These are phyloP conservation scores for Micromesistius poutassou DNA, from an alignment of 2,797 vertebrate genomes.

Conservation along the genomic window DNA sequence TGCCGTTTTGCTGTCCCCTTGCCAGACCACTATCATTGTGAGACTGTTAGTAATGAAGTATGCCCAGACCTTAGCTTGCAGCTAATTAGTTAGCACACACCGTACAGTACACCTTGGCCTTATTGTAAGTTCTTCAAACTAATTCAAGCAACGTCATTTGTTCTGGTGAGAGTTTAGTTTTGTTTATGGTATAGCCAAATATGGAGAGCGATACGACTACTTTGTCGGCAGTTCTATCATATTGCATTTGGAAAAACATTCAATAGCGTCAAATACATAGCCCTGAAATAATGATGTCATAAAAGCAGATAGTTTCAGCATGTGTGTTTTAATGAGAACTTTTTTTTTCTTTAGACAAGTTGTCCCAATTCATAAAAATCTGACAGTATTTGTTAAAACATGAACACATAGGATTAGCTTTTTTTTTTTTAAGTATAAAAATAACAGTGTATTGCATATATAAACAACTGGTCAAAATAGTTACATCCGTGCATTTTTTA, in stretches of 20 bases:
- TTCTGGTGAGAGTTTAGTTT: background rate
- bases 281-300: constrained; percentile 5
- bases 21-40: background rate
- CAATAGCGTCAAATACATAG: background rate
- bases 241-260: background rate
- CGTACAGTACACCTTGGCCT: background rate
- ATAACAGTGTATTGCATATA: constrained; percentile 5
- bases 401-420: constrained; percentile 5
- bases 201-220: background rate
- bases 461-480: constrained; percentile 8
- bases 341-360: constrained; percentile 7
- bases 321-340: constrained; percentile 5
- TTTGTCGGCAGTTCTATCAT: background rate
- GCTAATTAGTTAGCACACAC: background rate
- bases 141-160: background rate
- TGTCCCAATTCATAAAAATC: constrained; percentile 6
- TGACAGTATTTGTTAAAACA: constrained; percentile 7
- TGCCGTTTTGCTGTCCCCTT: background rate
- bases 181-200: background rate
- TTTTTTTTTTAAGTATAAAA: constrained; percentile 7
- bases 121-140: background rate
- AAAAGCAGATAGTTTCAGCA: constrained; percentile 2
- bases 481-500: background rate
- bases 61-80: background rate
- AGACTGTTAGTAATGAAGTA: background rate